Evolutionary conservation across 2,797 vertebrate genomes (phyloP), one percentile per base, ranked within the genome.

Genomic region (Tokudaia muenninki): DNA sequence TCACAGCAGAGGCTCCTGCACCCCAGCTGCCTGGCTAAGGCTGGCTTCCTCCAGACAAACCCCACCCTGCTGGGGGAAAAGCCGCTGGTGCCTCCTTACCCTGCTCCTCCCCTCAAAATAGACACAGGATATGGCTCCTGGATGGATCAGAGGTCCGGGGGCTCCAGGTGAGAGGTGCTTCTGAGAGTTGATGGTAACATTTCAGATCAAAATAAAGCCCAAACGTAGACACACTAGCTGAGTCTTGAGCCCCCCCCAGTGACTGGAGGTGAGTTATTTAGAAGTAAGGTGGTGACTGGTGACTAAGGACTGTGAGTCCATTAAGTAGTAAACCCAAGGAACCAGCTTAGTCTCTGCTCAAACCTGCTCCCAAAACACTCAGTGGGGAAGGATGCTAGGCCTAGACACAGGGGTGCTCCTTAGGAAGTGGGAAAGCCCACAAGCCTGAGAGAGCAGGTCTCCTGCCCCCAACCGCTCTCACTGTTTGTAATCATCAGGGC

Each of bases 21-120:
- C 98, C 96, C 96, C 84, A 97, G 97, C 88, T 41, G 96, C 97
- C 77, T 63, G 59, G 95, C 98, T 97, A 97, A 19, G 55, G 22
- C 89, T 75, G 57, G 87, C 97, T 98, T 98, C 98, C 98, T 98
- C 97, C 47, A 90, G 81, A 94, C 97, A 97, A 90, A 75, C 44
- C 37, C 81, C 52, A 24, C 67, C 82, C 37, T 34, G 21, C 67
- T 34, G 34, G 37, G 75, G 97, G 94, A 97, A 97, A 94, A 93
- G 61, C 65, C 37, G 6, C 52, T 74, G 59, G 1, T 22, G 75
- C 61, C 13, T 17, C 17, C 11, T 44, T 13, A 37, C 79, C 70
- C 29, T 26, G 67, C 47, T 22, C 26, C 61, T 59, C 34, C 22
- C 65, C 47, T 52, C 80, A 88, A 59, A 95, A 70, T 50, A 86